Conservation (phyloP, 2,888 invertebrate species). For the Ectemnius cavifrons region DNA sequence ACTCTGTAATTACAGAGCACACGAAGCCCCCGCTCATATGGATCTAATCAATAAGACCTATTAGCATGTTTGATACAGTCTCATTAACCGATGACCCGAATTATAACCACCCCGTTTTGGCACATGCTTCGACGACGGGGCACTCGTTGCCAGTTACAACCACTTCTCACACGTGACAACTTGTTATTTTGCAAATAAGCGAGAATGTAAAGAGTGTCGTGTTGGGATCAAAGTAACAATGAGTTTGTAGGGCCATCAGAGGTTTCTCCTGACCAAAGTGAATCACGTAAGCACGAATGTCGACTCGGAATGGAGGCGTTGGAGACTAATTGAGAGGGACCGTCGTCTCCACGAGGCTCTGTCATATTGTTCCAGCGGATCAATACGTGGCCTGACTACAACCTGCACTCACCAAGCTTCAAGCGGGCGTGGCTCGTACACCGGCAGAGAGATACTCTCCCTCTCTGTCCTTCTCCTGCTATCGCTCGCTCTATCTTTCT, state of each 20-base stretch:
- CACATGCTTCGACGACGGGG: neutral
- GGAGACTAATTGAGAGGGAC: constrained; percentile 72
- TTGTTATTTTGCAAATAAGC: neutral
- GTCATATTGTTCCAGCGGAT: constrained; percentile 76
- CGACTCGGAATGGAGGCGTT: constrained; percentile 31
- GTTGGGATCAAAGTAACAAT: neutral
- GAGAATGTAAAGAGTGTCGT: neutral
- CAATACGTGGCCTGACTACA: constrained; percentile 76
- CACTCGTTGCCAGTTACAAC: neutral
- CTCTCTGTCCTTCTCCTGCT: constrained; percentile 50
- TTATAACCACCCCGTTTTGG: constrained; percentile 25
- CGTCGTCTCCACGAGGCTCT: constrained; percentile 73
- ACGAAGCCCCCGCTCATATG: constrained; percentile 45
- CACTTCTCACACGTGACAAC: neutral
- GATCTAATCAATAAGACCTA: constrained; percentile 66
- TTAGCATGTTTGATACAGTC: constrained; percentile 63
- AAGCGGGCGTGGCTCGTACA: constrained; percentile 77
- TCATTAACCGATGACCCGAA: constrained; percentile 61
- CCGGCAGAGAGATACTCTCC: constrained; percentile 72
- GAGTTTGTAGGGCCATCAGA: neutral
- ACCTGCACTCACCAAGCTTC: constrained; percentile 72
- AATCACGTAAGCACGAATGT: neutral
- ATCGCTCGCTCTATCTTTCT: constrained; percentile 51
- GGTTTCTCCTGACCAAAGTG: neutral
- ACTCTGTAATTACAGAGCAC: constrained; percentile 65